Percentiles rank a stretch among this genome's conserved stretches.
These are phyloP conservation scores for Coenonympha arcania DNA, from an alignment of 2,888 invertebrate species.

Conservation along the genomic window DNA sequence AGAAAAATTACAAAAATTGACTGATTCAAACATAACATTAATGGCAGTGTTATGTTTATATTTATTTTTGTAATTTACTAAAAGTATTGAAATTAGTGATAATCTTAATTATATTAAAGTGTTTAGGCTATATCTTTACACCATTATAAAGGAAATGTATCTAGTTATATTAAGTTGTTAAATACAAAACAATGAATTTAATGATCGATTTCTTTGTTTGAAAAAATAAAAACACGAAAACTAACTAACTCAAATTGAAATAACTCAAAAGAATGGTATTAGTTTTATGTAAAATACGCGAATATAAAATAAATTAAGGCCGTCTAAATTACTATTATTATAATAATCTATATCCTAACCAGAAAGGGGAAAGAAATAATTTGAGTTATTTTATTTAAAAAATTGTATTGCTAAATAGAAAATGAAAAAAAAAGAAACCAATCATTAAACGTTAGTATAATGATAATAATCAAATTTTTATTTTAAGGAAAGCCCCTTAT, in stretches of 20 bases:
- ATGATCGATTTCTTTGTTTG: background rate
- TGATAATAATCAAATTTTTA: background rate
- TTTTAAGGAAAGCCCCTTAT: background rate
- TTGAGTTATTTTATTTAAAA: too few species aligned
- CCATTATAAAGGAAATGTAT: background rate
- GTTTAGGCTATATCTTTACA: background rate
- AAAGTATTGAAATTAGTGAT: background rate
- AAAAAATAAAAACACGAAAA: background rate
- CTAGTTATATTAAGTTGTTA: background rate
- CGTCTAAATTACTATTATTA: too few species aligned
- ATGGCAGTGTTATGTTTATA: background rate
- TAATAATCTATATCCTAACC: too few species aligned
- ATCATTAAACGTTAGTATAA: background rate
- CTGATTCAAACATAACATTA: background rate
- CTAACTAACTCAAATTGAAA: background rate
- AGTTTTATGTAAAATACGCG: too few species aligned
- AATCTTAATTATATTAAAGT: background rate
- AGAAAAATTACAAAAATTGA: background rate
- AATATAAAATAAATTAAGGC: too few species aligned
- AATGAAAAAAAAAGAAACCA: background rate
- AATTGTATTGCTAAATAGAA: too few species aligned
- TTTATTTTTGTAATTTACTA: constrained; percentile 5
- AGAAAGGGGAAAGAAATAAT: too few species aligned
- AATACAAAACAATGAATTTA: background rate
- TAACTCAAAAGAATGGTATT: background rate